These are phyloP conservation scores for Euphonia xanthogaster DNA, from an alignment of 2,797 vertebrate species.

Conservation along the genomic window DNA sequence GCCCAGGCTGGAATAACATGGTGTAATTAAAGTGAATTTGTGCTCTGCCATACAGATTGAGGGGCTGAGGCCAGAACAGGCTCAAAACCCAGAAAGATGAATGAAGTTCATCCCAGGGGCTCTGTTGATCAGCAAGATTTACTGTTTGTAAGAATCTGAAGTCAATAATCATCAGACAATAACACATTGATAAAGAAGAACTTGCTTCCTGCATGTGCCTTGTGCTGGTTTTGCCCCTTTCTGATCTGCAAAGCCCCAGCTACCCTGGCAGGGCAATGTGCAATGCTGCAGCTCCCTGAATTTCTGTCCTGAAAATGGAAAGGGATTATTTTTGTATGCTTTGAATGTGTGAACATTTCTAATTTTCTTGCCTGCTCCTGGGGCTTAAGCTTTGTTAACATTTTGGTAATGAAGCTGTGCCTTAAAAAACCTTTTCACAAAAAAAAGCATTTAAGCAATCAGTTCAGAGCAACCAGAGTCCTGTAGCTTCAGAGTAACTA, in stretches of 20 bases:
- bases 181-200: slow-evolving; percentile 47
- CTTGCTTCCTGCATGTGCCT: background rate
- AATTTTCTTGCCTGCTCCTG: slow-evolving; percentile 36
- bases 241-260: background rate
- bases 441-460: background rate
- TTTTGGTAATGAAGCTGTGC: slow-evolving; percentile 53
- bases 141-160: slow-evolving; percentile 18
- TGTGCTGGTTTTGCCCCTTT: slow-evolving; percentile 6
- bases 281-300: background rate
- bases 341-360: background rate
- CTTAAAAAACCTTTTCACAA: background rate
- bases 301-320: background rate
- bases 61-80: background rate
- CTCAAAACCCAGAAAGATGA: background rate
- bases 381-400: slow-evolving; percentile 4
- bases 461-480: background rate
- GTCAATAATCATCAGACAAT: background rate
- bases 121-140: slow-evolving; percentile 11
- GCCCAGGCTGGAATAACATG: background rate
- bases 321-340: background rate
- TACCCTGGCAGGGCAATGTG: background rate
- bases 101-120: background rate
- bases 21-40: background rate
- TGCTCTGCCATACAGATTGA: background rate
- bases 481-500: background rate